Percentiles rank a stretch among this genome's conserved stretches.
These are phyloP conservation scores for Uropetala carovei DNA, from an alignment of 2,888 invertebrate genomes.

Conservation along the genomic window DNA sequence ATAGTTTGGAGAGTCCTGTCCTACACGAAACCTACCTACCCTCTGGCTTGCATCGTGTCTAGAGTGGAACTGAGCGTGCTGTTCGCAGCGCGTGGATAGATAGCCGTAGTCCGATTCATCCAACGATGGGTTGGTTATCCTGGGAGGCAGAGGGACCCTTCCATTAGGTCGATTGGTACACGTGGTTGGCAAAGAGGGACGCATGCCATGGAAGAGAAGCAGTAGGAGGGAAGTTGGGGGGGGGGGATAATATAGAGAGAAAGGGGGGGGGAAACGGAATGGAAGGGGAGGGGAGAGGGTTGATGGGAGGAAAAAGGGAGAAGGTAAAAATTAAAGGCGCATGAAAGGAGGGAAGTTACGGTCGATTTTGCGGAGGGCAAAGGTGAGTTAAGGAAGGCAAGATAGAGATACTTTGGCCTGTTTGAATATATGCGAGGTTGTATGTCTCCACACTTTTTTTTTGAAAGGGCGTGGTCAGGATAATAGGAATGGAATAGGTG, in stretches of 20 bases:
- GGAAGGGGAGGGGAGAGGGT: background rate
- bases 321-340: slow-evolving; percentile 32
- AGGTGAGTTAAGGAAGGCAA: background rate
- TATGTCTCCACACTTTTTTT: background rate
- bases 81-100: too few relatives aligned
- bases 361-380: background rate
- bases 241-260: background rate
- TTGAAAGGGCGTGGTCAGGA: background rate
- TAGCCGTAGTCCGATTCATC: too few relatives aligned
- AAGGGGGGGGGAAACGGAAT: background rate
- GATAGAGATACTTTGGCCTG: background rate
- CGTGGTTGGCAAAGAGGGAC: background rate
- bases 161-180: slow-evolving; percentile 10
- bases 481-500: background rate
- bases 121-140: too few relatives aligned
- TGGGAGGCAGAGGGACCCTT: background rate
- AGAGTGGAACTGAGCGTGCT: too few relatives aligned
- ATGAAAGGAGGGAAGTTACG: slow-evolving; percentile 4
- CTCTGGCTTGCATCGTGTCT: too few relatives aligned
- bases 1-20: too few relatives aligned
- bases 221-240: background rate
- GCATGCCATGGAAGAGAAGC: background rate
- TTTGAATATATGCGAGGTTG: background rate
- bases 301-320: background rate
- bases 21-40: too few relatives aligned